Base-by-base conservation (phyloP, 2,113 vertebrate species). In the Aspiorhynchus laticeps region DNA sequence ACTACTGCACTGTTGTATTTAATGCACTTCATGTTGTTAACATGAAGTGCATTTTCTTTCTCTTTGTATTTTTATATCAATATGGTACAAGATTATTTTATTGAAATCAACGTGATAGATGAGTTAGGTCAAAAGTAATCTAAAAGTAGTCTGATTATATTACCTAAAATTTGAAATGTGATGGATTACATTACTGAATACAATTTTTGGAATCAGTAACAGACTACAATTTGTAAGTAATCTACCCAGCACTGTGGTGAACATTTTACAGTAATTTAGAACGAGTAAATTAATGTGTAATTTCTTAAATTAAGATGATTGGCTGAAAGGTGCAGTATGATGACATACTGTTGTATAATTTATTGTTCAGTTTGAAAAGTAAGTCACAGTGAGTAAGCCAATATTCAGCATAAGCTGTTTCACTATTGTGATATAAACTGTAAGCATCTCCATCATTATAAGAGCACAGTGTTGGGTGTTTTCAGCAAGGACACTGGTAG, bases 401-500 rank as follows among this genome's bases (percentile, higher is more conserved):
- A 17, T 33, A 38, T 41, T 12, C 4, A 71, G 67, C 0, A 33
- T 36, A 69, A 9, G 67, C 31, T 4, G 17, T 71, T 38, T 21
- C 17, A 15, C n/a, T 26, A 24, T 1, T 38, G 33, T 38, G 69
- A 73, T 73, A 38, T 73, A 24, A 38, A 21, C 3, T 1, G 17
- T 21, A 5, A 73, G 69, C 67, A 9, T 38, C 33, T 24, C 5
- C 2, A 38, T 41, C 38, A 17, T 46, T 46, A 26, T 17, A 8
- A 76, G 41, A 46, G 73, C 73, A 28, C 12, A 8, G 74, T 26
- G 3, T 6, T 36, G 71, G 3, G 28, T 38, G 26, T 51, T 41
- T 90, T 71, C 43, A 85, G 82, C 75, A 38, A 92, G 83, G 87
- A 90, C 83, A 90, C 84, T 87, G 31, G 65, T 89, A 77, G 88